A percentile compares a stretch with the other conserved stretches of the same genome.
Conservation (phyloP, 2,113 vertebrate genomes). For the Ancistrus triradiatus region DNA sequence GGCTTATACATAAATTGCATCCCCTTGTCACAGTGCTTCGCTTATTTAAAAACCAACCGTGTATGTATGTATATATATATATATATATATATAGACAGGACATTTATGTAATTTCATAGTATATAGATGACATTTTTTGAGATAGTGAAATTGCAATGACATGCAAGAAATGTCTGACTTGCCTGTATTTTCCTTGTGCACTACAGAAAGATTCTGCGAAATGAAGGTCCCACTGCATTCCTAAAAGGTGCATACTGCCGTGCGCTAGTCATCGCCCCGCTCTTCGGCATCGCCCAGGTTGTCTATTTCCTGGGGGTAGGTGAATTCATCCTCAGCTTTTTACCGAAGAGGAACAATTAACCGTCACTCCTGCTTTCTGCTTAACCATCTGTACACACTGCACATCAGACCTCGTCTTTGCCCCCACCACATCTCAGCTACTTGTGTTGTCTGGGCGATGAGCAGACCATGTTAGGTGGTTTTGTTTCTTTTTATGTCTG, state of each 20-base stretch:
- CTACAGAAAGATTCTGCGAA: slow-evolving; percentile 84
- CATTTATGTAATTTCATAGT: too few relatives aligned
- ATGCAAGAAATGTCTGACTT: too few relatives aligned
- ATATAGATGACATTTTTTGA: too few relatives aligned
- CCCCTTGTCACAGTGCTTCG: too few relatives aligned
- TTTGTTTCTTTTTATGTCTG: slow-evolving; percentile 10
- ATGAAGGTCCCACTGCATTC: slow-evolving; percentile 88
- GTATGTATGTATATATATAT: too few relatives aligned
- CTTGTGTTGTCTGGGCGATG: slow-evolving; percentile 24
- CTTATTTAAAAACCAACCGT: too few relatives aligned
- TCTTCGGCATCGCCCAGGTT: slow-evolving; percentile 96
- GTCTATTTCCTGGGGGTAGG: slow-evolving; percentile 96
- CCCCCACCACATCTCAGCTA: slow-evolving; percentile 48
- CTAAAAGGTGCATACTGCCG: slow-evolving; percentile 97
- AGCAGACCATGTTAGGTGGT: slow-evolving; percentile 28
- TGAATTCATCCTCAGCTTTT: slow-evolving; percentile 81
- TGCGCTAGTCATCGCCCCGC: slow-evolving; percentile 94
- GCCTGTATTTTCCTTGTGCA: slow-evolving; percentile 28
- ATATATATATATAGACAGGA: too few relatives aligned
- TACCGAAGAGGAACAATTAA: slow-evolving; percentile 73
- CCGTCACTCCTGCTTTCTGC: slow-evolving; percentile 47
- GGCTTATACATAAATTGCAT: too few relatives aligned
- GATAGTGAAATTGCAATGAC: too few relatives aligned
- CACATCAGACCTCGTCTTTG: slow-evolving; percentile 40
- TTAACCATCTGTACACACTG: slow-evolving; percentile 52